Evolutionary conservation across 2,113 vertebrate genomes (phyloP).

Genomic region (Dolichotis patagonum): DNA sequence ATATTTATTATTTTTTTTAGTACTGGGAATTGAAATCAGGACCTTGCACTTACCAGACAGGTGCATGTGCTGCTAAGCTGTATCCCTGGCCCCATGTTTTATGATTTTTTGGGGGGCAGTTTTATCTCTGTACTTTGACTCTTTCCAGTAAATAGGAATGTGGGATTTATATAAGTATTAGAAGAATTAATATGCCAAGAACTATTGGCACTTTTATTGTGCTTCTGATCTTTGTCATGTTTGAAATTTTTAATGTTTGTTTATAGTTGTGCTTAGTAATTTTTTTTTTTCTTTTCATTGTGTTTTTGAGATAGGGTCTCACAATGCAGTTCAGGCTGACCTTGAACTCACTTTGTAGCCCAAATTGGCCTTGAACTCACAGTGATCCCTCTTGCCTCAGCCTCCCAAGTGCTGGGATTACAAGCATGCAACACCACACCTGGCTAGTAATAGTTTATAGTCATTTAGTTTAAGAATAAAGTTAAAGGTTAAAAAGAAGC

Average conservation of each 20-base stretch:
- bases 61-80: too few species aligned
- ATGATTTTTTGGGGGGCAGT: background rate
- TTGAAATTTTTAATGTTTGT: slow-evolving; percentile 50
- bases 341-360: too few species aligned
- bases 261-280: background rate
- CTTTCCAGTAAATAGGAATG: background rate
- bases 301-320: too few species aligned
- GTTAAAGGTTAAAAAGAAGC: background rate
- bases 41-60: too few species aligned
- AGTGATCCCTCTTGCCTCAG: too few species aligned
- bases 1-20: background rate
- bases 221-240: slow-evolving; percentile 8
- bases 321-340: too few species aligned
- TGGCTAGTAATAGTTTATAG: background rate
- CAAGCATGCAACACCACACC: too few species aligned
- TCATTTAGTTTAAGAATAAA: slow-evolving; percentile 47
- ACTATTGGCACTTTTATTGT: slow-evolving; percentile 59
- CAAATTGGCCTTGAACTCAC: too few species aligned
- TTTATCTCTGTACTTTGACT: slow-evolving; percentile 24
- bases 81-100: background rate
- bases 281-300: too few species aligned
- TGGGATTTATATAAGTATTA: background rate
- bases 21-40: too few species aligned
- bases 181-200: slow-evolving; percentile 23
- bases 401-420: too few species aligned